phyloP scores from a whole-genome alignment of 2,888 invertebrate genomes.

The Malthinus flaveolus region DNA sequence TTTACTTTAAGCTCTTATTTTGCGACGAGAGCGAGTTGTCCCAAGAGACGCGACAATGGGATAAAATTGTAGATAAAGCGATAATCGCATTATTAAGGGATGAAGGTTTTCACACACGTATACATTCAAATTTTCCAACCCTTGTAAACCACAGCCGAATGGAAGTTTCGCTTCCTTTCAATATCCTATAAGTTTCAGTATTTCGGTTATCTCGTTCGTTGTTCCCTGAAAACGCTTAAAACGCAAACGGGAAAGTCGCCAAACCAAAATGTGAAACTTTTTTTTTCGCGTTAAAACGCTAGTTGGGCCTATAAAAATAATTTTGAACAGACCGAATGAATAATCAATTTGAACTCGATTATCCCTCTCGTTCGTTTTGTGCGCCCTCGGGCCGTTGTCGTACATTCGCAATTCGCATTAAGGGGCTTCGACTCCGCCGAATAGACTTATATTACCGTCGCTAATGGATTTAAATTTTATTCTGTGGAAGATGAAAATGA shows the following conservation, averaged over 20 bases:
- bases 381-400: constrained; percentile 19
- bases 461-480: constrained; percentile 23
- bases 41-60: too few species aligned
- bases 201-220: too few species aligned
- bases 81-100: too few species aligned
- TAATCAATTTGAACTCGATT: constrained; percentile 36
- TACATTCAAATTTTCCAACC: too few species aligned
- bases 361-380: constrained; percentile 25
- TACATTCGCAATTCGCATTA: constrained; percentile 29
- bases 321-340: constrained; percentile 25
- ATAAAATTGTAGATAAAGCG: too few species aligned
- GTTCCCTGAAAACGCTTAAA: not conserved
- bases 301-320: constrained; percentile 14
- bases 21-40: too few species aligned
- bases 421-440: constrained; percentile 17
- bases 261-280: not conserved
- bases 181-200: too few species aligned
- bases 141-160: too few species aligned
- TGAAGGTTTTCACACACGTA: too few species aligned
- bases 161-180: too few species aligned
- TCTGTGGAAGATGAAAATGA: constrained; percentile 6
- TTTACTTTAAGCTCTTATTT: too few species aligned
- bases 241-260: not conserved
- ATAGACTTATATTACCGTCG: constrained; percentile 18
- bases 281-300: not conserved